These are phyloP conservation scores for Oreochromis niloticus DNA, from an alignment of 2,113 vertebrate genomes.

Conservation along the genomic window DNA sequence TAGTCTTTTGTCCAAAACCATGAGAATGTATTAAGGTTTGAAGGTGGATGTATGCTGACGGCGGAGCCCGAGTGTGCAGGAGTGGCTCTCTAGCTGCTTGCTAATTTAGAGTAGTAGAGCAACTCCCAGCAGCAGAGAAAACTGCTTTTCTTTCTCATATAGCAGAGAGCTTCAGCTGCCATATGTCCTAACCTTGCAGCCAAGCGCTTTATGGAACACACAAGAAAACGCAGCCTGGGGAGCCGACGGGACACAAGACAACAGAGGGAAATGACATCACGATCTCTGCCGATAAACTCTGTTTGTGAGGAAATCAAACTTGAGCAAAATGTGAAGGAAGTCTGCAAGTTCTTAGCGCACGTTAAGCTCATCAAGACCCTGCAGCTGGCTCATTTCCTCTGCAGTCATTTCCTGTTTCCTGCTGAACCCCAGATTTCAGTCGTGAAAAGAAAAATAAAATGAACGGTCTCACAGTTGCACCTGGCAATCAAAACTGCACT, in stretches of 20 bases:
- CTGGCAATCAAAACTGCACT: slow-evolving; percentile 29
- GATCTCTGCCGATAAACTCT: not conserved
- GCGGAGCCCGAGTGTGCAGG: not conserved
- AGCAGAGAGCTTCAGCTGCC: slow-evolving; percentile 18
- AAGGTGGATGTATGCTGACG: slow-evolving; percentile 6
- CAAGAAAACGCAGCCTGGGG: not conserved
- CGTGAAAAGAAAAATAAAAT: not conserved
- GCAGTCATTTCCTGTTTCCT: slow-evolving; percentile 61
- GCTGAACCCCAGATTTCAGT: slow-evolving; percentile 10
- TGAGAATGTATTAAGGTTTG: not conserved
- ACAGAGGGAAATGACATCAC: not conserved
- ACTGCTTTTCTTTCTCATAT: slow-evolving; percentile 24
- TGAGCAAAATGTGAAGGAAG: not conserved
- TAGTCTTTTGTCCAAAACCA: not conserved
- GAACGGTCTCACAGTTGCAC: slow-evolving; percentile 1
- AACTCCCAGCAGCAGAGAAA: slow-evolving; percentile 37
- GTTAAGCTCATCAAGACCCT: slow-evolving; percentile 28
- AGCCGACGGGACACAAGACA: not conserved
- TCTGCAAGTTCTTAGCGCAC: not conserved
- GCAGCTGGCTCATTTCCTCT: slow-evolving; percentile 36
- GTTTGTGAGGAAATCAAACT: not conserved
- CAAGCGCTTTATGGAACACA: not conserved
- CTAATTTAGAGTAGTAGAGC: slow-evolving; percentile 36
- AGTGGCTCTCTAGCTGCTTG: slow-evolving; percentile 23
- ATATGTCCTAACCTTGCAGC: slow-evolving; percentile 9